phyloP scores from a whole-genome alignment of 2,888 invertebrate species.

The Athripsodes cinereus region DNA sequence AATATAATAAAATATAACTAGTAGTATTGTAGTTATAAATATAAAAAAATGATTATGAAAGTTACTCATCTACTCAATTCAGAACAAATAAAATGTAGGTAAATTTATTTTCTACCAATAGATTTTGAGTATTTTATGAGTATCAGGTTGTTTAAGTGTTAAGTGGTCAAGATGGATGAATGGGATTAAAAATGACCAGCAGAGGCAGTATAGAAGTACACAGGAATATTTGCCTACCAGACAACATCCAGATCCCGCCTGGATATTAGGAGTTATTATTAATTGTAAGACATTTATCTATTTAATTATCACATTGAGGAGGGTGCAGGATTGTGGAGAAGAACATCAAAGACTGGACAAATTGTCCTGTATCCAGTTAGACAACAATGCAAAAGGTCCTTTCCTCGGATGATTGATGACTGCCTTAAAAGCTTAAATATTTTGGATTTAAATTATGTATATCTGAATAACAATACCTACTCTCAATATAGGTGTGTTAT shows the following conservation, averaged over 20 bases:
- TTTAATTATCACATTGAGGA: constrained; percentile 14
- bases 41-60: no score
- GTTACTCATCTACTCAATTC: no score
- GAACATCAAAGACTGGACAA: background rate
- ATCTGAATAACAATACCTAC: no score
- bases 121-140: no score
- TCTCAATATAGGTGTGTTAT: no score
- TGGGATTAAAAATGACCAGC: constrained; percentile 1
- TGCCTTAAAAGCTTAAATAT: no score
- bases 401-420: no score
- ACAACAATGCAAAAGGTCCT: background rate
- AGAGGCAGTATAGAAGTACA: background rate
- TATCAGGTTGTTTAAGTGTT: background rate
- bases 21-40: no score
- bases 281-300: constrained; percentile 23
- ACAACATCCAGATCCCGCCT: background rate
- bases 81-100: no score
- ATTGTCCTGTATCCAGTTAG: background rate
- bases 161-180: constrained; percentile 1
- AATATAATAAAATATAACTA: no score
- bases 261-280: constrained; percentile 18
- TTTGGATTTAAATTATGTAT: no score
- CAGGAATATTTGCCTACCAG: background rate
- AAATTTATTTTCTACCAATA: no score
- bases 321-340: background rate